A percentile compares a stretch with the other conserved stretches of the same genome.
These are phyloP conservation scores for Leuctra nigra DNA, from an alignment of 2,888 invertebrate genomes.

Conservation along the genomic window DNA sequence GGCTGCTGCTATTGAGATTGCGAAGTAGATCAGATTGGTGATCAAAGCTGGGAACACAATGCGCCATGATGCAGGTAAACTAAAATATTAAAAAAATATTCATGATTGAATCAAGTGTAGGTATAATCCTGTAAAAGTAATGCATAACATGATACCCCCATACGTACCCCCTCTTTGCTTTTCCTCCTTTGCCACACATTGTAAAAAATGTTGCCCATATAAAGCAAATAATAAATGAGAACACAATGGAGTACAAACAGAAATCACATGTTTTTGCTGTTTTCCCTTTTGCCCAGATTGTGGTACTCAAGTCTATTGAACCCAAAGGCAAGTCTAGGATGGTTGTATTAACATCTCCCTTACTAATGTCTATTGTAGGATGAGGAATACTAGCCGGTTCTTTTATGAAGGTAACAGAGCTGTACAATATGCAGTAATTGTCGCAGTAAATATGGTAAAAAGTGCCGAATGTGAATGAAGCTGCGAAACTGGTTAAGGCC, in stretches of 20 bases:
- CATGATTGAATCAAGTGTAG: not conserved
- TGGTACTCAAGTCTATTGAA: too few species aligned
- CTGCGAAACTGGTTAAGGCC: not conserved
- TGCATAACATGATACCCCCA: too few species aligned
- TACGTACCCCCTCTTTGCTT: conserved; percentile 22
- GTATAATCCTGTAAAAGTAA: not conserved
- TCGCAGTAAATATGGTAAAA: conserved; percentile 7
- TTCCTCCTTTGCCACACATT: conserved; percentile 26
- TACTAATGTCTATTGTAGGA: too few species aligned
- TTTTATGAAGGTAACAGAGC: conserved; percentile 19
- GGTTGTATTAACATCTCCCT: too few species aligned
- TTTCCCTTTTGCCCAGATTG: too few species aligned
- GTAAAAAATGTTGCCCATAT: conserved; percentile 24
- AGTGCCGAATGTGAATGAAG: not conserved
- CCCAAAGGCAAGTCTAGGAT: too few species aligned
- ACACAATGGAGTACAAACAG: conserved; percentile 18
- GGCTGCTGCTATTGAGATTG: conserved; percentile 18
- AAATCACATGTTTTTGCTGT: too few species aligned
- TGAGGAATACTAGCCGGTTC: too few species aligned
- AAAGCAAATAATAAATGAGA: conserved; percentile 22
- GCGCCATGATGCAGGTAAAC: conserved; percentile 21
- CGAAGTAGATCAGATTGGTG: conserved; percentile 20
- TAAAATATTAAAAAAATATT: conserved; percentile 1
- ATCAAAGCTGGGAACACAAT: conserved; percentile 22
- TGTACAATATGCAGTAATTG: conserved; percentile 20